Base-by-base conservation (phyloP, 2,888 invertebrate species). In the Syrphus vitripennis region DNA sequence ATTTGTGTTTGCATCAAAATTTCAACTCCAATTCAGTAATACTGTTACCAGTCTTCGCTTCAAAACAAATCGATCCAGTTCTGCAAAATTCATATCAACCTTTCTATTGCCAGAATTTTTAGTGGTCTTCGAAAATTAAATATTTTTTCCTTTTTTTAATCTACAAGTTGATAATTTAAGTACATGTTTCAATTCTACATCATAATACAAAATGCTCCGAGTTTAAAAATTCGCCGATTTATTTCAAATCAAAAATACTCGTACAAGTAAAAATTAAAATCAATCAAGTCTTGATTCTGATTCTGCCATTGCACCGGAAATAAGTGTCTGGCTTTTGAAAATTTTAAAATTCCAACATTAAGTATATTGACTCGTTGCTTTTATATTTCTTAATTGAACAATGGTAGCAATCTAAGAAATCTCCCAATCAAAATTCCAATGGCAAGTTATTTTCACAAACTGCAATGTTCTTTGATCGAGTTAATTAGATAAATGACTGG, bases 401-500 rank as follows among this genome's bases (percentile, higher is more conserved):
- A 59, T 80, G 57, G 75, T 21, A 71, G 59, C 75, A 65, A 76
- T 80, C 75, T 74, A 57, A 71, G 65, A 77, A 53, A 84, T 80
- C 71, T 75, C 48, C 83, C 83, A 84, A 84, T 84, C 83, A 84
- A 84, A 50, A 84, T 84, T 84, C 83, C 83, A 63, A 12, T 26
- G 9, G 16, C 65, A 57, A 79, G 75, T 48, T 26, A 59, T 65
- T 48, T 75, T 37, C 61, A n/a, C 59, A 48, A 67, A 75, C 59
- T 19, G 70, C 71, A 55, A 59, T 31, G 70, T 70, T 34, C 65
- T 59, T 76, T 75, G 69, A 83, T 80, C 70, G 77, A 59, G 70
- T 83, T 79, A 84, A 84, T 84, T 84, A 84, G 75, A 84, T 80
- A 80, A 84, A 84, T 84, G 80, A 84, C 83, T 84, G 70, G 65